A percentile compares a stretch with the other conserved stretches of the same genome.
phyloP scores from a whole-genome alignment of 2,113 vertebrate genomes.

The Nesogale talazaci region DNA sequence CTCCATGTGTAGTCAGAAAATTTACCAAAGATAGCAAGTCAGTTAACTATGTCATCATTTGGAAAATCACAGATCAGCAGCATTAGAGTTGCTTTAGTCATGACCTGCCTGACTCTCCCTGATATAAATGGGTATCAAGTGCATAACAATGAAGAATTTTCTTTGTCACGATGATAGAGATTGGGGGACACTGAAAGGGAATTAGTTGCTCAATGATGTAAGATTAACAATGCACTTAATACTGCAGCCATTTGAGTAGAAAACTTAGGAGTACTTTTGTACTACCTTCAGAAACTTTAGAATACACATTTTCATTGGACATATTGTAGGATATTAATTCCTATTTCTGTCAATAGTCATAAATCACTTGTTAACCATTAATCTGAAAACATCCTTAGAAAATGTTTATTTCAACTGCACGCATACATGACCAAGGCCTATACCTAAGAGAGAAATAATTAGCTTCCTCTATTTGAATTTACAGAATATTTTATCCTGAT shows the following conservation, averaged over 20 bases:
- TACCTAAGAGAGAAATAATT: no score
- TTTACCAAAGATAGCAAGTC: not conserved
- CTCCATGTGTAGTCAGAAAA: not conserved
- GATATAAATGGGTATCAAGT: not conserved
- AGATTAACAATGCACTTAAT: no score
- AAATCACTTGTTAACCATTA: no score
- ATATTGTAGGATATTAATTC: no score
- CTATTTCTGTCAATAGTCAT: no score
- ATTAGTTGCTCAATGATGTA: not conserved
- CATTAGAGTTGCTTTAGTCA: no score
- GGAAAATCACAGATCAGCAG: not conserved
- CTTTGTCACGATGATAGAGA: not conserved
- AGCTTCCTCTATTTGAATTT: no score
- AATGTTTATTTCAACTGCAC: no score
- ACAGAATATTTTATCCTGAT: no score
- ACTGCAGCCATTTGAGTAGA: no score
- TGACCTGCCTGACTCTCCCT: not conserved
- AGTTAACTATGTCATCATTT: not conserved
- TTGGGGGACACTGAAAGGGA: not conserved
- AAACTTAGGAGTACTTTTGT: accelerated
- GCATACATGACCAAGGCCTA: no score
- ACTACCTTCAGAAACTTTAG: not conserved
- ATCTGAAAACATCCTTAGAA: no score
- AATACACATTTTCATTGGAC: not conserved
- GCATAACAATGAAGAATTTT: not conserved